Conservation (phyloP, 1,140 invertebrate species). For the Anoplolepis gracilipes region DNA sequence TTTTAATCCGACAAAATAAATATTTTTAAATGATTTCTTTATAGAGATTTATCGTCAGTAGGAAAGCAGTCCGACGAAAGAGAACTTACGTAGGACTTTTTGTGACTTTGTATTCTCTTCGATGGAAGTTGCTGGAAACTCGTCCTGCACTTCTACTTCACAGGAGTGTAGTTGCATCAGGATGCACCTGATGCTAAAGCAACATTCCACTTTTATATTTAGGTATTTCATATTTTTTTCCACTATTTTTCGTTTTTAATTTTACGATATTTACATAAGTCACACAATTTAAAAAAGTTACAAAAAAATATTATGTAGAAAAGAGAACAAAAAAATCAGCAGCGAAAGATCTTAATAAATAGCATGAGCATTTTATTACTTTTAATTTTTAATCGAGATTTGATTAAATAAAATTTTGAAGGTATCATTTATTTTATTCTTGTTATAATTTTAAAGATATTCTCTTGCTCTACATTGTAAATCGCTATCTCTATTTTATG, state of each 20-base stretch:
- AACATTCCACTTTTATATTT: background rate
- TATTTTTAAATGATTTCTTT: slow-evolving; percentile 2
- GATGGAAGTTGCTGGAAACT: slow-evolving; percentile 46
- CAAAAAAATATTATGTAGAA: background rate
- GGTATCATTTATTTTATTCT: background rate
- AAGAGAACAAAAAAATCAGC: background rate
- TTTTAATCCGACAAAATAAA: background rate
- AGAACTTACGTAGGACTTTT: slow-evolving; percentile 49
- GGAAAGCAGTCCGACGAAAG: background rate
- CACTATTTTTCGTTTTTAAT: background rate
- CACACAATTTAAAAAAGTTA: background rate
- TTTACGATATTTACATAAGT: background rate
- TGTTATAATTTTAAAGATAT: background rate
- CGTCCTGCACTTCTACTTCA: slow-evolving; percentile 61
- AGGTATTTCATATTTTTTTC: background rate
- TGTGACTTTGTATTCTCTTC: slow-evolving; percentile 58
- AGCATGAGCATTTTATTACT: background rate
- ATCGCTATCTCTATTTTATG: background rate
- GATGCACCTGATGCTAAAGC: slow-evolving; percentile 42
- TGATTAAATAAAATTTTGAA: background rate
- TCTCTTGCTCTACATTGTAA: background rate
- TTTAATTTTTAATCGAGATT: background rate
- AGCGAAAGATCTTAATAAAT: background rate
- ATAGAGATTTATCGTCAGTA: slow-evolving; percentile 4
- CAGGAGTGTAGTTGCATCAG: slow-evolving; percentile 52